Evolutionary conservation across 1,140 invertebrate genomes (phyloP).

Genomic region (Philotrypesis tridentata): DNA sequence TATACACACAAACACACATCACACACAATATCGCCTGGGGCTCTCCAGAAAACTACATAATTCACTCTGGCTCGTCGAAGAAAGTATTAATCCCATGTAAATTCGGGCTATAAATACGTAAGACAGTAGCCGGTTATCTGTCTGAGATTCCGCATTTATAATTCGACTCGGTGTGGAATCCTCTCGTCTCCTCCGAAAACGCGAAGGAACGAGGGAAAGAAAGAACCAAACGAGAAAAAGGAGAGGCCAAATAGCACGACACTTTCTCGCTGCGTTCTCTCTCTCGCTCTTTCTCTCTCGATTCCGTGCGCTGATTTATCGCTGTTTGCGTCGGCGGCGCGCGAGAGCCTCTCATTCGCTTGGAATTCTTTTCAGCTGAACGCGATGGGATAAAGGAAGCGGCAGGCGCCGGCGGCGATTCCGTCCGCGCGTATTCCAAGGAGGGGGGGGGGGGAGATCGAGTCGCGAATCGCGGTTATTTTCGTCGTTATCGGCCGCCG

Average conservation of each 20-base stretch:
- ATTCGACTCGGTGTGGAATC: slow-evolving; percentile 44
- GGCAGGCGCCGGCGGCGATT: neutral
- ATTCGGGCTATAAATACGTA: slow-evolving; percentile 54
- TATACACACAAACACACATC: too few species aligned
- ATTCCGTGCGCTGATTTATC: slow-evolving; percentile 14
- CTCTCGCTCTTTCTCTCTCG: slow-evolving; percentile 7
- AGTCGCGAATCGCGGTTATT: neutral
- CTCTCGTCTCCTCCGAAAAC: neutral
- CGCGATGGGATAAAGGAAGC: neutral
- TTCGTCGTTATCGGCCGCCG: neutral
- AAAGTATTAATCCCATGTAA: slow-evolving; percentile 8
- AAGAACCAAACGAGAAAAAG: slow-evolving; percentile 12
- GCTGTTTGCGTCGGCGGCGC: neutral
- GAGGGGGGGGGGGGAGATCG: too few species aligned
- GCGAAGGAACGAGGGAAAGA: slow-evolving; percentile 18
- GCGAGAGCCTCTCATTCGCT: neutral
- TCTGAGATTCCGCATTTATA: slow-evolving; percentile 61
- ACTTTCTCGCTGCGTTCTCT: slow-evolving; percentile 4
- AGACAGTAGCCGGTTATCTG: slow-evolving; percentile 60
- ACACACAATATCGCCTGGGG: too few species aligned
- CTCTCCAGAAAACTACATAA: neutral
- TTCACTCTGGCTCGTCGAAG: neutral
- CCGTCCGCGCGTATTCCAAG: neutral
- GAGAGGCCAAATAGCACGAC: neutral
- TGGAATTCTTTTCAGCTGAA: slow-evolving; percentile 39